A percentile compares a stretch with the other conserved stretches of the same genome.
Conservation (phyloP, 2,888 invertebrate species). For the Xylocampa areola region DNA sequence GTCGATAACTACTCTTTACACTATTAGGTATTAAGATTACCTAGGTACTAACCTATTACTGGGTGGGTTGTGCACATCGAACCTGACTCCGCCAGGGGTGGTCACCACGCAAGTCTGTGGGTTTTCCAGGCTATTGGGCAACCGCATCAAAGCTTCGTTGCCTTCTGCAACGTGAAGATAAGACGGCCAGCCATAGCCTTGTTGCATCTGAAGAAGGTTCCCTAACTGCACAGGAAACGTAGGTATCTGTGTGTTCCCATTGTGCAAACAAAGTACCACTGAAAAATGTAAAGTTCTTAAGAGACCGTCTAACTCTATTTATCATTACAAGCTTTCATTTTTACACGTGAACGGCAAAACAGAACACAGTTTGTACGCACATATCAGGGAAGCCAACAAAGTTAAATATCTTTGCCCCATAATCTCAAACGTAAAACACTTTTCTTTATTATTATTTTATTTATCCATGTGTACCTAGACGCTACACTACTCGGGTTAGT, state of each 20-base stretch:
- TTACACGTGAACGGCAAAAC: too few relatives aligned
- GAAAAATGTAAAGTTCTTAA: conserved; percentile 17
- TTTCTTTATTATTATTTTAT: too few relatives aligned
- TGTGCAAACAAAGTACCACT: conserved; percentile 49
- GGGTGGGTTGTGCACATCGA: conserved; percentile 70
- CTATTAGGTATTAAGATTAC: background rate
- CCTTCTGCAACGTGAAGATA: conserved; percentile 72
- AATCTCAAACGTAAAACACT: too few relatives aligned
- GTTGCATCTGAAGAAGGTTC: conserved; percentile 74
- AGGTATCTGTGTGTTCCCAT: conserved; percentile 48
- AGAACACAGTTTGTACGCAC: too few relatives aligned
- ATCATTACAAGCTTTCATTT: too few relatives aligned
- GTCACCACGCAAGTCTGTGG: conserved; percentile 71
- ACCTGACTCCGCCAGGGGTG: conserved; percentile 71
- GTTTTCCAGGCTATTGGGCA: conserved; percentile 64
- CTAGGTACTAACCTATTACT: conserved; percentile 67
- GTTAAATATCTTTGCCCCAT: too few relatives aligned
- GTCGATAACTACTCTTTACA: too few relatives aligned
- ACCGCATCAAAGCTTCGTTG: conserved; percentile 76
- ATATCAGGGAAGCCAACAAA: too few relatives aligned
- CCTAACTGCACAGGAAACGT: conserved; percentile 64
- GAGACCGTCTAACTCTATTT: background rate
- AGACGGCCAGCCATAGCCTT: conserved; percentile 80
- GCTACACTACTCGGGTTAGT: too few relatives aligned
- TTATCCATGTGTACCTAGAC: too few relatives aligned